phyloP scores from a whole-genome alignment of 2,113 vertebrate species.

The Gobio gobio region DNA sequence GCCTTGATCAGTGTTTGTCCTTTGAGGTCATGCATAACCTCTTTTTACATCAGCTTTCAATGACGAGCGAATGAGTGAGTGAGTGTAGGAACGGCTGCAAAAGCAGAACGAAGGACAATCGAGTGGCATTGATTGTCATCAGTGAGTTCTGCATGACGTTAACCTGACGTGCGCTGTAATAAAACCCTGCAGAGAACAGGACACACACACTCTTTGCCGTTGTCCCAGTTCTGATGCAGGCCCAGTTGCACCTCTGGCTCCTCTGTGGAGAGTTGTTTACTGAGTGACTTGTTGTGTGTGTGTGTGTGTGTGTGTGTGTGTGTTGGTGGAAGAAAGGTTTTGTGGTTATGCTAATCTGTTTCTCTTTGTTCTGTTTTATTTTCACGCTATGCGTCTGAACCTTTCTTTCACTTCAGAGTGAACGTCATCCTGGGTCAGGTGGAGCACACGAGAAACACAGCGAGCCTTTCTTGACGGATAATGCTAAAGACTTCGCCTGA shows the following conservation, averaged over 20 bases:
- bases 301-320: constrained; percentile 16
- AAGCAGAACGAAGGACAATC: constrained; percentile 8
- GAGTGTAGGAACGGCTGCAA: neutral
- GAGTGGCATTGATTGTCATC: neutral
- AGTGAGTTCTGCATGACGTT: neutral
- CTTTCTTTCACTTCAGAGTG: constrained; percentile 4
- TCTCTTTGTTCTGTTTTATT: constrained; percentile 23
- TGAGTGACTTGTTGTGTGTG: neutral
- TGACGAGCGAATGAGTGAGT: neutral
- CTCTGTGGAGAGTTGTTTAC: neutral
- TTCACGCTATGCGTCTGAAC: neutral
- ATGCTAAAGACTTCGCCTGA: too few relatives aligned
- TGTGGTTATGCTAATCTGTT: constrained; percentile 44
- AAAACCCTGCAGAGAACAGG: neutral
- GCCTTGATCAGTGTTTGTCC: neutral
- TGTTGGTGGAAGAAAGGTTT: neutral
- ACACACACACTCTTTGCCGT: neutral
- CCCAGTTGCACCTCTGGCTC: neutral
- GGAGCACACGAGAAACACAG: neutral
- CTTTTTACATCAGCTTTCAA: neutral
- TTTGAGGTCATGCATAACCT: neutral
- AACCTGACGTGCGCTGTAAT: constrained; percentile 4
- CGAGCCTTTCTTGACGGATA: neutral
- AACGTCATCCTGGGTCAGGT: neutral
- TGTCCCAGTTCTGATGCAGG: neutral